Conservation (phyloP, 1,140 invertebrate species). For the Probaryconus sp. region DNA sequence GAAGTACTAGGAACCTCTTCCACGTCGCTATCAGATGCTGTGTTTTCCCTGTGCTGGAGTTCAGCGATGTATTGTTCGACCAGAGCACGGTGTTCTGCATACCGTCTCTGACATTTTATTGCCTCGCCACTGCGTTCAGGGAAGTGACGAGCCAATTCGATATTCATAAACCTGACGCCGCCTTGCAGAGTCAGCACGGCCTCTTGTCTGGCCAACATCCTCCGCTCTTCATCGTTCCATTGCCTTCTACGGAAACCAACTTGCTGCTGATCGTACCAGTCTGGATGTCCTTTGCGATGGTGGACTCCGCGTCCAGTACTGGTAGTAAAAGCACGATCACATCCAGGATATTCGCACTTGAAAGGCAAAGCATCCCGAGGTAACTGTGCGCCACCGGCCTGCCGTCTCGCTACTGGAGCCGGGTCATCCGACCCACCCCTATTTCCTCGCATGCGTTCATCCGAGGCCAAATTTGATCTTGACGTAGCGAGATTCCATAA, state of each 20-base stretch:
- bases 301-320: not conserved
- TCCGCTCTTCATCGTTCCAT: not conserved
- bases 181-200: not conserved
- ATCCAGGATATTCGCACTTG: not conserved
- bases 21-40: too few relatives aligned
- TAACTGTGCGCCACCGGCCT: not conserved
- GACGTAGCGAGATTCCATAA: too few relatives aligned
- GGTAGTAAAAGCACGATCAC: not conserved
- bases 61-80: too few relatives aligned
- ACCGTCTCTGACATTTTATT: too few relatives aligned
- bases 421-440: too few relatives aligned
- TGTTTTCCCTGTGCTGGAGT: too few relatives aligned
- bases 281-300: not conserved
- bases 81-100: too few relatives aligned
- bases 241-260: not conserved
- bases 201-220: not conserved
- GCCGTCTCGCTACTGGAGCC: not conserved
- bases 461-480: too few relatives aligned
- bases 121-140: too few relatives aligned
- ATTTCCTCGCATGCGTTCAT: not conserved
- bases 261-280: conserved; percentile 1
- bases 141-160: not conserved
- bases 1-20: too few relatives aligned
- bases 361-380: not conserved
- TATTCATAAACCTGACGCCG: not conserved